Evolutionary conservation across 1,140 invertebrate species (phyloP), one percentile per base, ranked within the genome.

Genomic region (Solenopsis fugax): DNA sequence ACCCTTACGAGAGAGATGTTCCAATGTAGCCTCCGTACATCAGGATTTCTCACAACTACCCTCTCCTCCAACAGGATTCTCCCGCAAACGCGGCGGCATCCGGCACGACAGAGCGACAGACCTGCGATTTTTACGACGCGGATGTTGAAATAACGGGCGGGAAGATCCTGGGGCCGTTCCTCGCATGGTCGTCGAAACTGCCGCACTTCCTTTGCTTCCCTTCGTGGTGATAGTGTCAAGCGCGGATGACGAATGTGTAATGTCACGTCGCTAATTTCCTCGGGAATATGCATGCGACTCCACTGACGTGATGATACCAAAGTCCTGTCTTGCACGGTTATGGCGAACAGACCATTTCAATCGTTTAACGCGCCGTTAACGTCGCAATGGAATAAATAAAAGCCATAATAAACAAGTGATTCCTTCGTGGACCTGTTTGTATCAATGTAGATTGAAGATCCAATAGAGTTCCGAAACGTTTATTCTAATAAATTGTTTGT

Each of bases 221-320:
- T n/a, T n/a, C 37, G 29, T 64, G n/a, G 41, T 56, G 86, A 84
- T 73, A 84, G 41, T 75, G 78, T 84, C 78, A 84, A 72, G 21
- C n/a, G 52, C 60, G 69, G 60, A 87, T 84, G 71, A 87, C 77
- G 58, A 78, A 87, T 87, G 85, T 52, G 65, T 60, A 81, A 58
- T 52, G 48, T 80, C 64, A 21, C 45, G 29, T 24, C 52, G 65
- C 24, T 85, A 85, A 85, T 75, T 85, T 64, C 18, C 13, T 29
- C 34, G 54, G 71, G 71, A 85, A 85, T 84, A 85, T 85, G 71
- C 71, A 84, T 75, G 54, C 18, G 16, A 37, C 54, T 65, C 12
- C n/a, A 50, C 54, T 24, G 7, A 5, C 71, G 12, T 45, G 21
- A 56, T 65, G 65, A 73, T 75, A 73, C 80, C 58, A 37, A 75